Base-by-base conservation (phyloP, 2,888 invertebrate species). In the Teleogryllus oceanicus region DNA sequence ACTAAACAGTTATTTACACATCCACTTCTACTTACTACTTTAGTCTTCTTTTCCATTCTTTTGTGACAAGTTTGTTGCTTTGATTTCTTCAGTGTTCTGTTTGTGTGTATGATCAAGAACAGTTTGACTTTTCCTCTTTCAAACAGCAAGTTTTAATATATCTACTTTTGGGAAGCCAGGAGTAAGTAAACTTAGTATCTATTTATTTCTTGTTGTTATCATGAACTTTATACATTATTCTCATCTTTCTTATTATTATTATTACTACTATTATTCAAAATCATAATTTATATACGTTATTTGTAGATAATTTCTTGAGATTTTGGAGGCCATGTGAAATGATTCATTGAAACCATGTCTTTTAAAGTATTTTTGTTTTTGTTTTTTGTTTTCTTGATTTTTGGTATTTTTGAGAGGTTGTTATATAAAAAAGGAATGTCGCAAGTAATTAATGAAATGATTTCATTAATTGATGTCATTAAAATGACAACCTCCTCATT, bases 121-220 rank as follows among this genome's bases (percentile, higher is more conserved):
- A 16, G 62, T 62, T 62, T 62, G 62, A 62, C 62, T 62, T n/a
- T 62, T 62, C 62, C 62, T 62, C 62, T 62, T 62, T 62, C 62
- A 62, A 62, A 62, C 62, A 18, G 62, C 62, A 62, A 62, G 62
- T 62, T 18, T 18, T 18, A 12, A 62, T 62, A 37, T 37, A 37
- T 37, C 37, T 37, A 37, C 37, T 62, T 62, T n/a, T 62, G 62
- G 62, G 62, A 62, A 62, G 62, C 62, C 62, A 62, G 62, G 62
- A 62, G 62, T 62, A 62, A 62, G 62, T 62, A 62, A 62, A 62
- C 62, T 18, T 18, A 62, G 62, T n/a, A 13, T 62, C 62, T 62
- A 18, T 62, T 13, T 62, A n/a, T 37, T 37, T 37, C 37, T 37
- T 62, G n/a, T 62, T 62, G n/a, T 62, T 62, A 62, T 62, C 62